phyloP scores from a whole-genome alignment of 2,113 vertebrate species.

The Melanotaenia duboulayi region DNA sequence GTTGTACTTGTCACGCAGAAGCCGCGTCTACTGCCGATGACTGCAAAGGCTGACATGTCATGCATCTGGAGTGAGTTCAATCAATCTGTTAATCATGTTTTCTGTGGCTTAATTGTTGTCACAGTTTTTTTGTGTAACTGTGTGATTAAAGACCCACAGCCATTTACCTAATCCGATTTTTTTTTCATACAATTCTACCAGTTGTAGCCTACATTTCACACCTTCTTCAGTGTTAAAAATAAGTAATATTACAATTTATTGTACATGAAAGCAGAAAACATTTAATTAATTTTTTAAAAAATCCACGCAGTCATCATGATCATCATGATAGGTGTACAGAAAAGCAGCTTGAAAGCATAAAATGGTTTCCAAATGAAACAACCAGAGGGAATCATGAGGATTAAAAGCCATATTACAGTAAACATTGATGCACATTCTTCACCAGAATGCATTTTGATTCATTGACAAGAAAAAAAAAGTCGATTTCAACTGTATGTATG shows the following conservation, averaged over 20 bases:
- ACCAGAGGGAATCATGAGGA: constrained; percentile 5
- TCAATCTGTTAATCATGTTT: not conserved
- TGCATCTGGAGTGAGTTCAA: constrained; percentile 3
- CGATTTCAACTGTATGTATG: not conserved
- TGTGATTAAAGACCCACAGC: constrained; percentile 7
- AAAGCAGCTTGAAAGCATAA: not conserved
- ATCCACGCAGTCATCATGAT: not conserved
- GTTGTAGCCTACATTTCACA: not conserved
- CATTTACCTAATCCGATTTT: not conserved
- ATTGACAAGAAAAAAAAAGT: constrained; percentile 13
- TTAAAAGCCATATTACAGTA: not conserved
- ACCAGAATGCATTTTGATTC: not conserved
- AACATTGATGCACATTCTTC: not conserved
- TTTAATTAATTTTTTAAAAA: not conserved
- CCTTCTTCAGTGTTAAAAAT: not conserved
- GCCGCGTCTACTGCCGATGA: not conserved
- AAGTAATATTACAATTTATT: not conserved
- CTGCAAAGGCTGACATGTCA: not conserved
- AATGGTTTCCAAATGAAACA: constrained; percentile 28
- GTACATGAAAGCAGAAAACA: not conserved
- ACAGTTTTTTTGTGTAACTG: not conserved
- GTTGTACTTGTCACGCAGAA: constrained; percentile 9
- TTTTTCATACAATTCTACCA: not conserved
- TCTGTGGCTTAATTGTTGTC: constrained; percentile 1
- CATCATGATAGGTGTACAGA: not conserved